Conservation (phyloP, 2,797 vertebrate genomes). For the Sebastes hubbsi region DNA sequence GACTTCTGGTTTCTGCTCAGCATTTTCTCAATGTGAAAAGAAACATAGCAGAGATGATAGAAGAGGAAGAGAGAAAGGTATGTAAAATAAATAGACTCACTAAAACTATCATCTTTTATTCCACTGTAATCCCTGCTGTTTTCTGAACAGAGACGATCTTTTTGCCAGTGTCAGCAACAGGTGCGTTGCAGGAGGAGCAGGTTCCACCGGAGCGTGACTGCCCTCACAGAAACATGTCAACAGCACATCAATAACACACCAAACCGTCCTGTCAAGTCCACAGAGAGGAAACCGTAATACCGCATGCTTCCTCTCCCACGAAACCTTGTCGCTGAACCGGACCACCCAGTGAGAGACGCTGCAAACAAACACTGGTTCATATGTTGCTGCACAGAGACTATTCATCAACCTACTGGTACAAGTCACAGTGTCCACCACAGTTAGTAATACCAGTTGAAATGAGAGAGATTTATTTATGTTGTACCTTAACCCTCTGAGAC, state of each 20-base stretch:
- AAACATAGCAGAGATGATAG: constrained; percentile 1
- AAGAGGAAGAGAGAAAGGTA: neutral
- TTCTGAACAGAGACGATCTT: neutral
- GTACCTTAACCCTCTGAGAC: neutral
- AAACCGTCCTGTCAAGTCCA: constrained; percentile 26
- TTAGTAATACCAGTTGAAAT: neutral
- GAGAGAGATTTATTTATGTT: neutral
- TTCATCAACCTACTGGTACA: neutral
- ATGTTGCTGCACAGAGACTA: neutral
- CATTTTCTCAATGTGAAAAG: constrained; percentile 12
- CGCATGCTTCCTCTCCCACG: constrained; percentile 61
- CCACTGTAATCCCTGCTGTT: neutral
- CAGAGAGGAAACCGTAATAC: constrained; percentile 57
- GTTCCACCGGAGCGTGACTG: constrained; percentile 37
- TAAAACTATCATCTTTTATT: neutral
- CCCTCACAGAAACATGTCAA: constrained; percentile 58
- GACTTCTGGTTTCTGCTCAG: constrained; percentile 26
- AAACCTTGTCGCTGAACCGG: constrained; percentile 32
- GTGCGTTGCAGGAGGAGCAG: constrained; percentile 50
- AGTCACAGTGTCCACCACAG: neutral
- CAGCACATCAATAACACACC: constrained; percentile 63
- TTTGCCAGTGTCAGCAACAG: constrained; percentile 63
- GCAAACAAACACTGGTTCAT: constrained; percentile 43
- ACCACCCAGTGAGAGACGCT: constrained; percentile 67
- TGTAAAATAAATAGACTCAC: constrained; percentile 3